Evolutionary conservation across 2,797 vertebrate species (phyloP), one percentile per base, ranked within the genome.

Genomic region (Jordanella pulchra): DNA sequence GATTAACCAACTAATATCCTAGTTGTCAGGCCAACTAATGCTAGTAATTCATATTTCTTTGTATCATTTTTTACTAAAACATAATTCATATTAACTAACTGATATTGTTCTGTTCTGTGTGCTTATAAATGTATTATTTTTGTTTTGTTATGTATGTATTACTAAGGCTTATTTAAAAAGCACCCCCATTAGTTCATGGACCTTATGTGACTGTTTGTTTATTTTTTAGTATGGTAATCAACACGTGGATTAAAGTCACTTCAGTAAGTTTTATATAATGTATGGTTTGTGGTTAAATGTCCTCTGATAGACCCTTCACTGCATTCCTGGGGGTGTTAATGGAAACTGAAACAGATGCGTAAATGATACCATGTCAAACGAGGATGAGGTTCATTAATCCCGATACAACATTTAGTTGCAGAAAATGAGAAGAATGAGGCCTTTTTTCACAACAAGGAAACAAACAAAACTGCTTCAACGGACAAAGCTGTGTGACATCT

Each of bases 261-360:
- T 1, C 35, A 39, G 35, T 39, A 39, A 5, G 35, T 39, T 39
- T 39, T 39, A 39, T 7, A 39, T 39, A 7, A 39, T 39, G 9
- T 39, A 30, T 66, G 47, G 53, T 78, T 18, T 67, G 18, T 39
- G 17, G 25, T 18, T 68, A 35, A 56, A 60, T 75, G 86, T 76
- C 64, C 51, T 72, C 55, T 55, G 27, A 42, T 18, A 11, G 50
- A 58, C 23, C 23, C 42, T 15, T 44, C 77, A 50, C 78, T 64
- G 42, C 56, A n/a, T 56, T 71, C 48, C 73, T 11, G 2, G 68
- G 35, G 3, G 28, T 3, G 7, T 30, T 27, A 45, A 28, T 25
- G 12, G 68, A 73, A 69, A 42, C 56, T 28, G 27, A 67, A 28
- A 42, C 21, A 39, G 65, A 53, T 18, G 23, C 72, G 28, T 11